These are phyloP conservation scores for Cardiocondyla obscurior DNA, from an alignment of 1,140 invertebrate genomes.

Conservation along the genomic window DNA sequence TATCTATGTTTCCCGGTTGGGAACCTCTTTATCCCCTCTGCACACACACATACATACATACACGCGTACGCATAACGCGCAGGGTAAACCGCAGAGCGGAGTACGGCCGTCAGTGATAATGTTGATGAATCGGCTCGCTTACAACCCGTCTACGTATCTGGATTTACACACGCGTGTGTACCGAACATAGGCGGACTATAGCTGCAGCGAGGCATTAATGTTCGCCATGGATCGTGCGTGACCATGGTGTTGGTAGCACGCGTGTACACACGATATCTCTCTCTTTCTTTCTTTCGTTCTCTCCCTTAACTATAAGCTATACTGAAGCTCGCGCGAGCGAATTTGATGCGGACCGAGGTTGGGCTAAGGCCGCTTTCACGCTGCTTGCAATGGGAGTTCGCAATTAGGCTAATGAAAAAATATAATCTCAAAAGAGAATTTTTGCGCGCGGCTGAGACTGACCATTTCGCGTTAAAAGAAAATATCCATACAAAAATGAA, in stretches of 20 bases:
- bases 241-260: slow-evolving; percentile 45
- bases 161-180: slow-evolving; percentile 44
- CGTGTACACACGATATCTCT: slow-evolving; percentile 18
- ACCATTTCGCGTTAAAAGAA: neutral
- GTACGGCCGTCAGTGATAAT: slow-evolving; percentile 79
- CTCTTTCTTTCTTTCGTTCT: neutral
- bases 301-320: neutral
- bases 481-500: neutral
- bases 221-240: slow-evolving; percentile 35
- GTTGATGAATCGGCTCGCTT: slow-evolving; percentile 80
- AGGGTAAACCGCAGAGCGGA: slow-evolving; percentile 70
- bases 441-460: neutral
- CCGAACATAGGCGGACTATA: neutral
- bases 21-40: slow-evolving; percentile 49
- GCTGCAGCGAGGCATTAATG: slow-evolving; percentile 42
- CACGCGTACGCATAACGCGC: neutral
- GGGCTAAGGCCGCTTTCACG: slow-evolving; percentile 40
- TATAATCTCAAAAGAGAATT: neutral
- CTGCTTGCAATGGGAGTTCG: slow-evolving; percentile 5
- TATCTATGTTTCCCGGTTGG: slow-evolving; percentile 46
- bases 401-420: slow-evolving; percentile 2
- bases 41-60: neutral
- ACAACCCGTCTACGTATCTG: slow-evolving; percentile 61
- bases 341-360: neutral
- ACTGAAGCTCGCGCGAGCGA: slow-evolving; percentile 28